phyloP scores from a whole-genome alignment of 2,888 invertebrate genomes.

The Nineta flava region DNA sequence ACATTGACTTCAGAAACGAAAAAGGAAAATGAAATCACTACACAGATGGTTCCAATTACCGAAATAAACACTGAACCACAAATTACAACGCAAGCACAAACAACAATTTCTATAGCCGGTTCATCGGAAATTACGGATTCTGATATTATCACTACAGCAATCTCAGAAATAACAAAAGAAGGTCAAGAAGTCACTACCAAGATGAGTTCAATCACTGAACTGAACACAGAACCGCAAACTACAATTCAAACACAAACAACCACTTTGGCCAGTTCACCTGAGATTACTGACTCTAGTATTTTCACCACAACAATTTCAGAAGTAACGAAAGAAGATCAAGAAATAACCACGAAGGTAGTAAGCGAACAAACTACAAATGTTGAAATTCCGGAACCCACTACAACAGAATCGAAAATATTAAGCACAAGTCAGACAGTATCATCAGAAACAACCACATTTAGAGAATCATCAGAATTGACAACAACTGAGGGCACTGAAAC shows the following conservation, averaged over 20 bases:
- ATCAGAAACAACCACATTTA: neutral
- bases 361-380: neutral
- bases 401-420: constrained; percentile 12
- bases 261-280: neutral
- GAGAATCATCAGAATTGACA: neutral
- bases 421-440: constrained; percentile 9
- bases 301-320: neutral
- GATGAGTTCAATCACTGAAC: neutral
- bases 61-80: no score
- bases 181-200: neutral
- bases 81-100: no score
- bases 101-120: no score
- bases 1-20: neutral
- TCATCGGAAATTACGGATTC: neutral
- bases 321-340: neutral
- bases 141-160: neutral
- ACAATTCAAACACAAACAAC: neutral
- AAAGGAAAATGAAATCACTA: neutral
- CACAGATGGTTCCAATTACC: no score
- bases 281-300: neutral
- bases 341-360: neutral
- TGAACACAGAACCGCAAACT: no score
- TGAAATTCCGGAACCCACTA: constrained; percentile 4
- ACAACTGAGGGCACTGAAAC: constrained; percentile 6
- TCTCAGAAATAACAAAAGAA: neutral